Percentiles rank a stretch among this genome's conserved stretches.
phyloP scores from a whole-genome alignment of 2,888 invertebrate genomes.

The Plebejus argus region DNA sequence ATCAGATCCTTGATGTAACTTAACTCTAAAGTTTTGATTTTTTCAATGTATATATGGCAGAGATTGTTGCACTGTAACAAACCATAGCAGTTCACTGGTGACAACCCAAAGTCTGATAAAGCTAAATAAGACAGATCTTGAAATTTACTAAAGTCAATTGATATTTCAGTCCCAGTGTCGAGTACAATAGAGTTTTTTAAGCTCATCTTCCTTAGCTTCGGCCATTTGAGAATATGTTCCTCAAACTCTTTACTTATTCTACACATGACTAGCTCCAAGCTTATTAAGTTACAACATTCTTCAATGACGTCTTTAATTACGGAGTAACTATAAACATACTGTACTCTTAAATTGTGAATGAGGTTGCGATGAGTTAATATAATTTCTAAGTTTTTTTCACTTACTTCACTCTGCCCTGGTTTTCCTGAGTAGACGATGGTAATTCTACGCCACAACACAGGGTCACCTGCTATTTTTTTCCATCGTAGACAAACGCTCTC shows the following conservation, averaged over 20 bases:
- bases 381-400: conserved; percentile 56
- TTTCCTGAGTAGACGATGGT: conserved; percentile 64
- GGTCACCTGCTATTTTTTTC: conserved; percentile 60
- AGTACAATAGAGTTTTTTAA: conserved; percentile 66
- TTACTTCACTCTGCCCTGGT: conserved; percentile 60
- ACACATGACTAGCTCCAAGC: conserved; percentile 72
- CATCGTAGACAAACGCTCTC: conserved; percentile 65
- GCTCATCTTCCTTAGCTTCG: conserved; percentile 61
- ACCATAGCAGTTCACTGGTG: conserved; percentile 56
- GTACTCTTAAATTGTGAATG: conserved; percentile 61
- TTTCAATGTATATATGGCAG: conserved; percentile 67
- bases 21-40: conserved; percentile 61
- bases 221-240: conserved; percentile 59
- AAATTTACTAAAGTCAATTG: conserved; percentile 61
- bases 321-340: conserved; percentile 65
- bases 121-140: conserved; percentile 58
- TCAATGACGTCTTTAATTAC: conserved; percentile 58
- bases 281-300: conserved; percentile 60
- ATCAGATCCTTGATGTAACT: conserved; percentile 62
- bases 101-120: conserved; percentile 70
- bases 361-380: conserved; percentile 58
- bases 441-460: conserved; percentile 60
- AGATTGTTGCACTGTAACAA: conserved; percentile 62
- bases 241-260: conserved; percentile 61
- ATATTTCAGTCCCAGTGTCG: conserved; percentile 51